phyloP scores from a whole-genome alignment of 1,140 invertebrate genomes.

The Drosophila littoralis region DNA sequence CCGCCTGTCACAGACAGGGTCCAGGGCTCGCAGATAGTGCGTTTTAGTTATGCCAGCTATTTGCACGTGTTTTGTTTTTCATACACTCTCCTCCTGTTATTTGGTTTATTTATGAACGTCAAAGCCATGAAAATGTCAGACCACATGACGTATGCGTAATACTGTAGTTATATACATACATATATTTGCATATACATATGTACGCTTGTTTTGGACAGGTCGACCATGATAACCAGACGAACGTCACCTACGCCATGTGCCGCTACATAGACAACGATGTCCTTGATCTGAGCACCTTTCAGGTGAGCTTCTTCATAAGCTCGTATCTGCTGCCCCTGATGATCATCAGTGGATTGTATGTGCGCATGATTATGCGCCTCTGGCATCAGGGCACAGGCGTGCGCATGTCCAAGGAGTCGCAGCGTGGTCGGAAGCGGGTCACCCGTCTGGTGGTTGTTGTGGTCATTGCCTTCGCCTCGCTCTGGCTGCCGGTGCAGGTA shows the following conservation, averaged over 20 bases:
- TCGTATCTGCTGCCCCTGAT: constrained; percentile 92
- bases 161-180: constrained; percentile 14
- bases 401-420: constrained; percentile 87
- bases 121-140: constrained; percentile 56
- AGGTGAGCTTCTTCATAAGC: constrained; percentile 71
- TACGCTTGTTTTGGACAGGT: constrained; percentile 28
- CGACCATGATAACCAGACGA: constrained; percentile 39
- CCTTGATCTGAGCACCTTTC: constrained; percentile 55
- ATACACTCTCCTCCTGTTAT: constrained; percentile 4
- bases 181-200: not conserved
- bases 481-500: constrained; percentile 97
- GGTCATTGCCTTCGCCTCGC: constrained; percentile 96
- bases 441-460: constrained; percentile 97
- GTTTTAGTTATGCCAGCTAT: constrained; percentile 53
- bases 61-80: constrained; percentile 18
- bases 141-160: constrained; percentile 59
- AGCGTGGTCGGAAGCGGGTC: constrained; percentile 94
- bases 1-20: not conserved
- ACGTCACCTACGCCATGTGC: constrained; percentile 55
- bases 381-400: constrained; percentile 93
- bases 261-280: constrained; percentile 45
- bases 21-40: constrained; percentile 3
- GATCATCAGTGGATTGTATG: constrained; percentile 94
- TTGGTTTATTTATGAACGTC: constrained; percentile 33
- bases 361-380: constrained; percentile 94